phyloP scores from a whole-genome alignment of 2,797 vertebrate genomes.

The Brachymystax lenok region DNA sequence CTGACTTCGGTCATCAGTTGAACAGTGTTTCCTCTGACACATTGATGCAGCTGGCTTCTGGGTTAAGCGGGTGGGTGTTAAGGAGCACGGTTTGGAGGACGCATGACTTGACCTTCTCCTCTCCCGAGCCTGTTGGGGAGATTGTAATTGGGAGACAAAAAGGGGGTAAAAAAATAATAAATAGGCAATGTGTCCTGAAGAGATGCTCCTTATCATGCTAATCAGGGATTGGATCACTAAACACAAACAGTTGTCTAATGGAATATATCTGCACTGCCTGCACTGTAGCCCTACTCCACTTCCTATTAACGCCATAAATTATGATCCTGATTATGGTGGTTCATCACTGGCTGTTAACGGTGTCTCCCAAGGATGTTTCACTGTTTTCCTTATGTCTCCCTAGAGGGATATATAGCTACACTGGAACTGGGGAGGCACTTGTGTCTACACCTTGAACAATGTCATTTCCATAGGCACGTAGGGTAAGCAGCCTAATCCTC shows the following conservation, averaged over 20 bases:
- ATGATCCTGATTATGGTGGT: conserved; percentile 53
- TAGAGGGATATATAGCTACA: conserved; percentile 53
- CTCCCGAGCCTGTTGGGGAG: no score
- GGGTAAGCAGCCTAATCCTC: conserved; percentile 64
- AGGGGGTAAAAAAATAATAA: background rate
- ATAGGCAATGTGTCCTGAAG: conserved; percentile 48
- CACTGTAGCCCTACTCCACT: conserved; percentile 25
- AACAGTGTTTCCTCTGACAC: no score
- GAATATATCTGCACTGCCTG: conserved; percentile 42
- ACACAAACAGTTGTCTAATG: conserved; percentile 69
- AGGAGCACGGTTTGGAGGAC: no score
- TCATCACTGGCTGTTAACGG: conserved; percentile 61
- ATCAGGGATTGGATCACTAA: conserved; percentile 61
- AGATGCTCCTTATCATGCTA: conserved; percentile 44
- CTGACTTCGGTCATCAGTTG: no score
- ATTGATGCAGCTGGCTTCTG: no score
- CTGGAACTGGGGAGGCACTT: conserved; percentile 38
- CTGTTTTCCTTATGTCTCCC: conserved; percentile 56
- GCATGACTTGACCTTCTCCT: no score
- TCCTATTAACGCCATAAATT: conserved; percentile 47
- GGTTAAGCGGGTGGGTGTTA: no score
- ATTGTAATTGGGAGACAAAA: no score
- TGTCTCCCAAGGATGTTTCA: conserved; percentile 57
- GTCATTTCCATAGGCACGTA: conserved; percentile 67
- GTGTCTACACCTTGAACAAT: conserved; percentile 63